Base-by-base conservation (phyloP, 2,113 vertebrate species). In the Microtus montanus region DNA sequence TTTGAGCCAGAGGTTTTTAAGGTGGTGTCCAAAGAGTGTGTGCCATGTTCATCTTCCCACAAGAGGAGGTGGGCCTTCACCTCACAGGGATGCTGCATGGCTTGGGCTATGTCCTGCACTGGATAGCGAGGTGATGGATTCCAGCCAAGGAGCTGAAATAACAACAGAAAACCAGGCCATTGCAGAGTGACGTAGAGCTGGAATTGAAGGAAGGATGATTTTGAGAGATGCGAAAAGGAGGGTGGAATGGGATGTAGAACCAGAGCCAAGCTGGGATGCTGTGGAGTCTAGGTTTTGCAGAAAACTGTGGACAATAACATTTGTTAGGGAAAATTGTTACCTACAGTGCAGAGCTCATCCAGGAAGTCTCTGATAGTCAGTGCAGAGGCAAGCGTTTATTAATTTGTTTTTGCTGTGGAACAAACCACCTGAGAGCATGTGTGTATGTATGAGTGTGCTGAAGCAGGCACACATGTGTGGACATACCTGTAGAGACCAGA, bases 351-450 rank as follows among this genome's bases (percentile, higher is more conserved):
- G 70, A 63, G 3, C 70, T 85, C 90, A 49, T 64, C 35, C 66
- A 58, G 20, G 24, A 93, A 58, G n/a, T 78, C 52, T 83, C 44
- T 80, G 26, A 80, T n/a, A 95, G 86, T 30, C 58, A 70, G 74
- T 68, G 33, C 41, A 79, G 24, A 74, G 77, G 38, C 47, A 96
- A 47, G 1, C 3, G 33, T 64, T 4, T 41, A 30, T 88, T 44
- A 71, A 54, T 83, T 92, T 90, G 52, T 68, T 88, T 94, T 95
- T 58, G 4, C 41, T 92, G 7, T 88, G 28, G 70, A 89, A 93
- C 11, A 97, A 93, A 58, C 33, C 54, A 74, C 19, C 10, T 14
- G 33, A 58, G 68, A 95, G 75, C 74, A 5, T 64, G 5, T 63
- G n/a, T 84, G 54, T 83, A 8, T 83, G 80, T 80, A 19, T 52